These are phyloP conservation scores for Chloroclysta siterata DNA, from an alignment of 2,888 invertebrate genomes.

Conservation along the genomic window DNA sequence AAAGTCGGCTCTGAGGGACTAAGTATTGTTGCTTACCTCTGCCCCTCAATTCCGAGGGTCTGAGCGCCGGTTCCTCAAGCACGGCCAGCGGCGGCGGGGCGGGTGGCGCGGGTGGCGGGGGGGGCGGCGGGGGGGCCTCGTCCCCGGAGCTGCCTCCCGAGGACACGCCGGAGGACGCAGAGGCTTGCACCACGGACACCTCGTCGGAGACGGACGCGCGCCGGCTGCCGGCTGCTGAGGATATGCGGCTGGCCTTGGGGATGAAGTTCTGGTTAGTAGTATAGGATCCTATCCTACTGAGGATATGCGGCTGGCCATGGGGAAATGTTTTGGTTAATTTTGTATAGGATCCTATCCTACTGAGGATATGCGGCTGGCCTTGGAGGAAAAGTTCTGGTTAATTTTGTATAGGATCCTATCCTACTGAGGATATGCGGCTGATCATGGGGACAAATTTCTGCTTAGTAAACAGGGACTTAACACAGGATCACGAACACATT, in stretches of 20 bases:
- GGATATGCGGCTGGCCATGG: too few species aligned
- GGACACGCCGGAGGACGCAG: conserved; percentile 75
- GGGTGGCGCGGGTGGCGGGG: conserved; percentile 86
- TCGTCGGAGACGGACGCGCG: conserved; percentile 75
- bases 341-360: too few species aligned
- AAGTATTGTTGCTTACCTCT: conserved; percentile 66
- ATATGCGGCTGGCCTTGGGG: conserved; percentile 72
- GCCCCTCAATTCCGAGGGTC: conserved; percentile 86
- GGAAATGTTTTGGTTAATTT: too few species aligned
- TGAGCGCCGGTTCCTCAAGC: conserved; percentile 88
- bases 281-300: too few species aligned
- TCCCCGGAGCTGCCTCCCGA: conserved; percentile 76
- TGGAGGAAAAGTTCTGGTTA: too few species aligned
- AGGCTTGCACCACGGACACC: conserved; percentile 56
- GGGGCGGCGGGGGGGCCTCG: conserved; percentile 89
- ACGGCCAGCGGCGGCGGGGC: conserved; percentile 80
- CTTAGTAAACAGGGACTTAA: too few species aligned
- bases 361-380: too few species aligned
- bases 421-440: too few species aligned
- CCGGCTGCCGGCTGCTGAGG: conserved; percentile 77
- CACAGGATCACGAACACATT: too few species aligned
- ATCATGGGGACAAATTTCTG: too few species aligned
- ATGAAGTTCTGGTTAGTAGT: not conserved
- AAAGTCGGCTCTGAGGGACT: too few species aligned
- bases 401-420: too few species aligned